Evolutionary conservation across 2,888 invertebrate genomes (phyloP), one percentile per base, ranked within the genome.

Genomic region (Xestia rhomboidea): DNA sequence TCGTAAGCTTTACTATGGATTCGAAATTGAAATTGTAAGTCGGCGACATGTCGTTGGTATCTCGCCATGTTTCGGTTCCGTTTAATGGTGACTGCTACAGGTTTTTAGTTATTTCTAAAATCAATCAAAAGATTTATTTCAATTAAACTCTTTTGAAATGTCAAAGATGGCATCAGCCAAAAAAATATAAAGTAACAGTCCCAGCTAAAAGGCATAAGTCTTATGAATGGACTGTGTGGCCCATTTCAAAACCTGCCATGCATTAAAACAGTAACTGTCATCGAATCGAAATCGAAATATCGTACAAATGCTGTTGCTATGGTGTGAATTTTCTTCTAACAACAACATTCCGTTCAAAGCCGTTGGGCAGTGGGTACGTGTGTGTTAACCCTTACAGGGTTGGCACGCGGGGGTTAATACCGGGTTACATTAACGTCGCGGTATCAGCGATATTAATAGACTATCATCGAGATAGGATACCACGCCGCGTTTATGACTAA

Each of bases 401-500:
- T 91, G 89, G 87, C 75, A 80, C 83, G 89, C 84, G 90, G 84
- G 90, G 91, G 91, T 91, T 93, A 92, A 91, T 90, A 91, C 91
- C 90, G 91, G 93, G 90, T 90, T 91, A 91, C 94, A 94, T 95
- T 95, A 95, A 93, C 93, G 92, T 88, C 86, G 68, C 66, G 91
- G 92, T 95, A 95, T 95, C 94, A 91, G 93, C 89, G 88, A 91
- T 93, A 95, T 95, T 96, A 95, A 95, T 95, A 94, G 94, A 93
- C 91, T 92, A 95, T 95, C 94, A 96, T 94, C 93, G 94, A 92
- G 95, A 95, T 95, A 95, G 81, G 80, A 80, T 70, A 34, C 83
- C 70, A 75, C 72, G 81, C 87, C 83, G 82, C 86, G 86, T 89
- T 92, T 92, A 93, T 88, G 91, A 88, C 79, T 89, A 88, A 90